Percentiles rank a stretch among this genome's conserved stretches.
Evolutionary conservation across 37 sponge, comb jelly and placozoan species (phyloP).

Genomic region (Eunapius fragilis): DNA sequence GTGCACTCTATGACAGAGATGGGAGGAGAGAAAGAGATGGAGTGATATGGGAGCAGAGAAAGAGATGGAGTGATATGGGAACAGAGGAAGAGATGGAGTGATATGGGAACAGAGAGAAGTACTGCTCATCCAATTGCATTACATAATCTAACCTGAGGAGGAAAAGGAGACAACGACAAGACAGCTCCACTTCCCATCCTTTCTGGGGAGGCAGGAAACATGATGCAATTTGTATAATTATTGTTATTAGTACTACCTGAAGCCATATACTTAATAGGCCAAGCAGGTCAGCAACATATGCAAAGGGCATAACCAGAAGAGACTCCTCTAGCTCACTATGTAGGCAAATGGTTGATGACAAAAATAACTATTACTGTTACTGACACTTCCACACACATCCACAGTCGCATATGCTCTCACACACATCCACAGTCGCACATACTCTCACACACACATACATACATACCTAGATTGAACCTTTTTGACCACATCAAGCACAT

Average conservation of each 20-base stretch:
- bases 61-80: slow-evolving; percentile 1
- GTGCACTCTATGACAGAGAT: slow-evolving; percentile 56
- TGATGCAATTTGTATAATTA: not conserved
- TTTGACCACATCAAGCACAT: slow-evolving; percentile 69
- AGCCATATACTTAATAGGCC: slow-evolving; percentile 66
- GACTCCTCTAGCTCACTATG: slow-evolving; percentile 92
- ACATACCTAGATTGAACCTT: not conserved
- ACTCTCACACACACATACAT: not conserved
- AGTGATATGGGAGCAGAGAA: no score
- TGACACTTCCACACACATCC: not conserved
- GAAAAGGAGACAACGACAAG: slow-evolving; percentile 81
- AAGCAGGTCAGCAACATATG: slow-evolving; percentile 66
- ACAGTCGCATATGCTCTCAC: not conserved
- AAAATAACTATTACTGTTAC: no score
- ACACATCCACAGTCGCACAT: not conserved
- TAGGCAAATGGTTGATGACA: not conserved
- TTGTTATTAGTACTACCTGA: slow-evolving; percentile 2
- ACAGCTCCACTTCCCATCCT: slow-evolving; percentile 83
- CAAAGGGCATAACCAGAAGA: slow-evolving; percentile 89
- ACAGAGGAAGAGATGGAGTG: not conserved
- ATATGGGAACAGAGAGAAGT: not conserved
- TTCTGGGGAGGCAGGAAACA: slow-evolving; percentile 8
- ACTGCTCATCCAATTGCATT: not conserved
- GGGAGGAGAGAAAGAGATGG: slow-evolving; percentile 6
- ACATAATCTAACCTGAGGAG: slow-evolving; percentile 61